Evolutionary conservation across 2,113 vertebrate species (phyloP).

Genomic region (Hippocampus barbouri): DNA sequence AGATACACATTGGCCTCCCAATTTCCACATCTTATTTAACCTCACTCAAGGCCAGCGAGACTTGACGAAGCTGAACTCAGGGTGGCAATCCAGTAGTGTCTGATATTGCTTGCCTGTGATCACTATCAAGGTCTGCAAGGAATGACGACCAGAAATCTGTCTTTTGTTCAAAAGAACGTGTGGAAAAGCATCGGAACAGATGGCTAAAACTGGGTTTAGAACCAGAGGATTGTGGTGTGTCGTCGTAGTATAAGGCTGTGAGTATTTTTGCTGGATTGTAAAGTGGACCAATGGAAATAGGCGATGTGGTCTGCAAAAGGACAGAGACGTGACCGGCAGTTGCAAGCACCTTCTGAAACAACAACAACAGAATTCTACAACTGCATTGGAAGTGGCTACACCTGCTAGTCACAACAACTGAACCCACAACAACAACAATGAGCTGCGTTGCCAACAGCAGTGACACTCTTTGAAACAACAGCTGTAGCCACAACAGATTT

Average conservation of each 20-base stretch:
- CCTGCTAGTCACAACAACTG: no score
- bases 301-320: no score
- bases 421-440: no score
- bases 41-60: conserved; percentile 42
- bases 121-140: conserved; percentile 51
- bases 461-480: no score
- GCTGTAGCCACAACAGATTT: no score
- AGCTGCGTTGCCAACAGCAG: no score
- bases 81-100: conserved; percentile 48
- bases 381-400: background rate
- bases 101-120: conserved; percentile 55
- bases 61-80: conserved; percentile 43
- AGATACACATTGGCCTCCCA: background rate
- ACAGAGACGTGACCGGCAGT: no score
- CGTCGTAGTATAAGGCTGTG: background rate
- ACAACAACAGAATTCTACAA: background rate
- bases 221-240: background rate
- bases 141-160: background rate
- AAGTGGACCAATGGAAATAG: background rate
- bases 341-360: no score
- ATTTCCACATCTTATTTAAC: conserved; percentile 4
- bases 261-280: background rate
- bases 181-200: background rate
- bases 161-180: background rate
- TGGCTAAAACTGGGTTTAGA: background rate